Conservation (phyloP, 1,140 invertebrate genomes). For the Euglossa dilemma region DNA sequence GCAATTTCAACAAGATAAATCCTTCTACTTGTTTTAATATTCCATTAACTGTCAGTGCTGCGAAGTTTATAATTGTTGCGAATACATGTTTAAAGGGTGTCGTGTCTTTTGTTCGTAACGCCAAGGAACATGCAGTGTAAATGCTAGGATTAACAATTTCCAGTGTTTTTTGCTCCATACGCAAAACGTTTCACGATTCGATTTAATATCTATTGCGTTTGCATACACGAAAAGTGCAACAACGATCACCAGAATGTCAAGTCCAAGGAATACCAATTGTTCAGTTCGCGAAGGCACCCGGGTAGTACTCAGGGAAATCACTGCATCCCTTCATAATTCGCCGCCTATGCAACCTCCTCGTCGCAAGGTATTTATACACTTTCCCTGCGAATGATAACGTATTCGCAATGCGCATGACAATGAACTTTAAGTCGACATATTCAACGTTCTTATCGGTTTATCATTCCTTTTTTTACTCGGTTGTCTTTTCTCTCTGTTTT, state of each 20-base stretch:
- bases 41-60: not conserved
- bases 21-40: not conserved
- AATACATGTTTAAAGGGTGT: not conserved
- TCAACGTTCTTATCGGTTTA: slow-evolving; percentile 36
- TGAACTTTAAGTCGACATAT: not conserved
- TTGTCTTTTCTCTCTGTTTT: slow-evolving; percentile 36
- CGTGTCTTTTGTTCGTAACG: not conserved
- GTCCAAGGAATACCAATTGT: slow-evolving; percentile 56
- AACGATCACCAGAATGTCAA: slow-evolving; percentile 67
- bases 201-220: not conserved
- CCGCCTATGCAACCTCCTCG: slow-evolving; percentile 57
- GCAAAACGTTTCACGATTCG: not conserved
- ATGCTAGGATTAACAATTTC: not conserved
- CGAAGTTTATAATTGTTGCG: not conserved
- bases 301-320: slow-evolving; percentile 73
- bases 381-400: slow-evolving; percentile 4
- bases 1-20: not conserved
- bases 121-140: not conserved
- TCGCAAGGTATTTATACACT: slow-evolving; percentile 63
- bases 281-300: slow-evolving; percentile 70
- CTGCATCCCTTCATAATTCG: slow-evolving; percentile 74
- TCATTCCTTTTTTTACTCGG: slow-evolving; percentile 7
- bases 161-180: not conserved
- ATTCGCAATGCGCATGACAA: not conserved
- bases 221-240: not conserved